phyloP scores from a whole-genome alignment of 2,113 vertebrate species.

The Burhinus bistriatus region DNA sequence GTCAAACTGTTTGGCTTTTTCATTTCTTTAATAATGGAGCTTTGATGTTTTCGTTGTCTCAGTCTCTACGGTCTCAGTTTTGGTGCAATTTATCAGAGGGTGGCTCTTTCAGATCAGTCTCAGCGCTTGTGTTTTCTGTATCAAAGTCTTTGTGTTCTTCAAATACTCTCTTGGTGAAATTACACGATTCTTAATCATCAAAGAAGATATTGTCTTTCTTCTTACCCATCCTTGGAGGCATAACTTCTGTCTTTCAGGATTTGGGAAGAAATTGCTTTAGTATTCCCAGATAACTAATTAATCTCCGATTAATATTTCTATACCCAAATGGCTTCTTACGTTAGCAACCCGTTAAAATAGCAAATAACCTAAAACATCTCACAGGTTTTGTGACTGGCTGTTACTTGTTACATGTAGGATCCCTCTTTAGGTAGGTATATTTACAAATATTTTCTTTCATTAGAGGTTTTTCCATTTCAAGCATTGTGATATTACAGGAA shows the following conservation, averaged over 20 bases:
- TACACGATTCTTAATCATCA: background rate
- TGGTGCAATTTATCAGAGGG: background rate
- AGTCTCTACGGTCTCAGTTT: background rate
- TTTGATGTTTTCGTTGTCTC: background rate
- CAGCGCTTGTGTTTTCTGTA: background rate
- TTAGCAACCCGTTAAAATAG: slow-evolving; percentile 21
- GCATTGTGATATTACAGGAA: background rate
- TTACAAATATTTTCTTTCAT: background rate
- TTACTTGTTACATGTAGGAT: background rate
- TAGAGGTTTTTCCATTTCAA: background rate
- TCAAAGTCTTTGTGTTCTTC: background rate
- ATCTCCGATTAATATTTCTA: slow-evolving; percentile 35
- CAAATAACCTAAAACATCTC: slow-evolving; percentile 45
- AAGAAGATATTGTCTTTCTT: background rate
- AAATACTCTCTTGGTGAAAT: background rate
- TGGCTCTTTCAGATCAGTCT: background rate
- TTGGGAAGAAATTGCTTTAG: background rate
- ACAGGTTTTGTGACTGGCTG: background rate
- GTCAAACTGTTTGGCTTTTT: background rate
- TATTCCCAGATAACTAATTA: slow-evolving; percentile 54
- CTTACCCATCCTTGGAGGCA: background rate
- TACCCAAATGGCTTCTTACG: slow-evolving; percentile 12
- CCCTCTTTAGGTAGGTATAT: background rate
- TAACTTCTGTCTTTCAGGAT: background rate
- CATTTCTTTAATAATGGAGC: background rate